Conservation (phyloP, 35 echinoderm and acorn worm species). For the Apostichopus japonicus region DNA sequence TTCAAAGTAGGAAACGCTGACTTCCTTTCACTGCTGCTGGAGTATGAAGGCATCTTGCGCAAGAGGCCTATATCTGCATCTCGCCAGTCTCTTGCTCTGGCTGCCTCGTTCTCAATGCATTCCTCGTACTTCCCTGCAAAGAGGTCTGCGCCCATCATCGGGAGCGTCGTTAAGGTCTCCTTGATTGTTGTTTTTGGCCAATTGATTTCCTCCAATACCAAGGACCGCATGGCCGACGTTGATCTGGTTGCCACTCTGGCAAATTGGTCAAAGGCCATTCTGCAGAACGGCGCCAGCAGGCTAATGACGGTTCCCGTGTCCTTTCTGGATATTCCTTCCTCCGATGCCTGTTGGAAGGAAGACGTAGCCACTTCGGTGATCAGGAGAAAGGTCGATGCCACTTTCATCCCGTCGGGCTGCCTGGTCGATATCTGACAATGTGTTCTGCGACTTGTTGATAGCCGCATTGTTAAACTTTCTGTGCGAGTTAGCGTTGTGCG, state of each 20-base stretch:
- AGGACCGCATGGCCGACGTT: neutral
- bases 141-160: neutral
- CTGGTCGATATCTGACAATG: neutral
- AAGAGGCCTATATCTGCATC: slow-evolving; percentile 10
- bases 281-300: neutral
- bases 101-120: neutral
- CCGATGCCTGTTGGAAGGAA: neutral
- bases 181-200: neutral
- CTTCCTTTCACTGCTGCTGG: neutral
- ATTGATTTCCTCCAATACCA: neutral
- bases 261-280: neutral
- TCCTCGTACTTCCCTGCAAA: neutral
- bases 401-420: neutral
- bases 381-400: neutral
- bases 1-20: neutral
- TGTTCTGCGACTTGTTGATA: neutral
- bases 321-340: neutral
- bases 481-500: no score
- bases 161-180: neutral
- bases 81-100: neutral
- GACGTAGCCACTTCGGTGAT: neutral
- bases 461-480: neutral
- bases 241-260: neutral
- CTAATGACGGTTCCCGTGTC: neutral
- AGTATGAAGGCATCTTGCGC: neutral